Evolutionary conservation across 2,888 invertebrate genomes (phyloP), one percentile per base, ranked within the genome.

Genomic region (Tinea trinotella): DNA sequence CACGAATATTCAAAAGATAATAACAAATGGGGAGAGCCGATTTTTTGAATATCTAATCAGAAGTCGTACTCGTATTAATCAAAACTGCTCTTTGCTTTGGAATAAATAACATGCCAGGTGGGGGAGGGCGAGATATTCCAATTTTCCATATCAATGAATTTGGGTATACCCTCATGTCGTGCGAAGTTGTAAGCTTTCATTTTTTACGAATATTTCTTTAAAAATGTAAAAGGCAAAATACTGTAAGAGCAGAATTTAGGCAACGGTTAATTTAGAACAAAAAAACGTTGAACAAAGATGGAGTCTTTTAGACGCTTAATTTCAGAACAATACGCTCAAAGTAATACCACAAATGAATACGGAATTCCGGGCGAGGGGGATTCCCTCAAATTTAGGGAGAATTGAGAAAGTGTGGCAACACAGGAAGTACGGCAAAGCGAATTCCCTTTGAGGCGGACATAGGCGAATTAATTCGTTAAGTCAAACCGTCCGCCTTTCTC

Each of bases 331-430:
- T 75, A 71, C 74, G 71, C 66, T 76, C 79, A 79, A 80, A 80
- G 74, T 73, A 78, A 77, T 74, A 67, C 79, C 77, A 66, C 76
- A 78, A 78, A 80, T 76, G 79, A 79, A 80, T 75, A 72, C 71
- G 68, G 70, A 76, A 76, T 76, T 76, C 76, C 74, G 69, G 66
- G 22, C n/a, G 61, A 67, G 73, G 77, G 63, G 69, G 61, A 61
- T 67, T 57, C 66, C 66, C 59, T 58, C 67, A 67, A 61, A 61
- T 62, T 62, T 22, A 12, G 50, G 24, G 24, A 50, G 50, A 61
- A 61, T 62, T 62, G 50, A 15, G 50, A 50, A 50, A 50, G 50
- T 50, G 50, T 50, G 50, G 50, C 50, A 50, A 15, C 36, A 48
- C 62, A 62, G 70, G 68, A 71, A 70, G 64, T 61, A 66, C 65